Base-by-base conservation (phyloP, 2,888 invertebrate genomes). In the Meandrusa payeni region DNA sequence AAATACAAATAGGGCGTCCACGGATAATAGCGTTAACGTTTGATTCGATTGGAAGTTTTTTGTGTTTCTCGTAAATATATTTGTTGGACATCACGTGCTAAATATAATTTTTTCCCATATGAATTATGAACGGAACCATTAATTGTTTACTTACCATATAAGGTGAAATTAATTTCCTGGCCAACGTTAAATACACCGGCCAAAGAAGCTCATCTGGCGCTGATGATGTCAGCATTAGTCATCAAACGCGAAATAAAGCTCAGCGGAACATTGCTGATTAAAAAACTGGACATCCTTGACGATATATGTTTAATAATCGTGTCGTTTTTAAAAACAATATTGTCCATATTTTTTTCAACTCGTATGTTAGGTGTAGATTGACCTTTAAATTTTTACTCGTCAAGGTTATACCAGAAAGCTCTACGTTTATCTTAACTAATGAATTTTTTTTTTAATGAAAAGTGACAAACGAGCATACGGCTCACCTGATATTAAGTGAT, bases 171-270 rank as follows among this genome's bases (percentile, higher is more conserved):
- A 32, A 19, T 33, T 12, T 12, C 6, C 12, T 12, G 6, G 12
- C 12, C 1, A 27, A 5, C 3, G 12, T n/a, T 31, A 31, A 19
- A 31, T n/a, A 3, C 3, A 10, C 6, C 26, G 11, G 11, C 19
- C 3, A 27, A 27, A 13, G 26, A 19, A 31, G 31, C 27, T 20
- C 6, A 26, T 19, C n/a, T 26, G 26, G 4, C 12, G 10, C 23
- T 2, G 23, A 23, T 44, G 43, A 43, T 33, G 38, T 44, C 44
- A 44, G 37, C 2, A 26, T 44, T 44, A 44, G 44, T 44, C 38
- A 44, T 44, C 26, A 11, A 32, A 41, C 23, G n/a, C 23, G 9
- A 33, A 38, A 33, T 32, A 17, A 5, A 32, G n/a, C 17, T 44
- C 11, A 12, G 15, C 27, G 5, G 3, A 32, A 43, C 20, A 24